phyloP scores from a whole-genome alignment of 1,140 invertebrate genomes.

The Apocrypta bakeri region DNA sequence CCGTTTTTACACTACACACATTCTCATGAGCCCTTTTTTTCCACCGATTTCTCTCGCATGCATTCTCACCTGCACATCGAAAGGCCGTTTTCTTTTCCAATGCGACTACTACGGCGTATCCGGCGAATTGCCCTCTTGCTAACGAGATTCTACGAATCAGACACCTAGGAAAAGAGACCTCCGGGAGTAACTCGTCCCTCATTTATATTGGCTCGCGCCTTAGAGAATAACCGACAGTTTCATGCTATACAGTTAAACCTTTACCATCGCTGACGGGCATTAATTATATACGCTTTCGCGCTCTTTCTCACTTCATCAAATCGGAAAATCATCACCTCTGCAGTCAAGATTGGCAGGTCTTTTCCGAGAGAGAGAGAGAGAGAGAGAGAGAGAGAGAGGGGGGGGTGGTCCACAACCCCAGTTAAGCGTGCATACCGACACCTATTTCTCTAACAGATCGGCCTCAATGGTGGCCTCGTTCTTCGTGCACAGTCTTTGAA shows the following conservation, averaged over 20 bases:
- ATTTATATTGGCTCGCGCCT: background rate
- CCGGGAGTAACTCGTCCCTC: constrained; percentile 22
- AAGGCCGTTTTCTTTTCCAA: too few species aligned
- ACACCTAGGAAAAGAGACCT: constrained; percentile 1
- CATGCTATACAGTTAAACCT: background rate
- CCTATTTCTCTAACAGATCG: background rate
- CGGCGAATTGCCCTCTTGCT: constrained; percentile 24
- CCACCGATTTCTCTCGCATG: background rate
- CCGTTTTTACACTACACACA: background rate
- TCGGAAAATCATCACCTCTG: background rate
- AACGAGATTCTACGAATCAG: constrained; percentile 33
- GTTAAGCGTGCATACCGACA: background rate
- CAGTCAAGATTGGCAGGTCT: background rate
- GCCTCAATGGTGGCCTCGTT: too few species aligned
- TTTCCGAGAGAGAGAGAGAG: background rate
- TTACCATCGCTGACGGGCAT: background rate
- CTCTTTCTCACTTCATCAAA: background rate
- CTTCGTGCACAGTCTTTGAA: background rate
- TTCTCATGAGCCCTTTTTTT: background rate
- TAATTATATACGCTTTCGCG: constrained; percentile 39
- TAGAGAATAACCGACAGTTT: background rate
- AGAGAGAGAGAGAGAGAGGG: background rate
- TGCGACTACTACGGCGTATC: too few species aligned
- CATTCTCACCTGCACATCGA: background rate
- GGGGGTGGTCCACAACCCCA: background rate